phyloP scores from a whole-genome alignment of 1,140 invertebrate species.

The Platorchestia sp. region DNA sequence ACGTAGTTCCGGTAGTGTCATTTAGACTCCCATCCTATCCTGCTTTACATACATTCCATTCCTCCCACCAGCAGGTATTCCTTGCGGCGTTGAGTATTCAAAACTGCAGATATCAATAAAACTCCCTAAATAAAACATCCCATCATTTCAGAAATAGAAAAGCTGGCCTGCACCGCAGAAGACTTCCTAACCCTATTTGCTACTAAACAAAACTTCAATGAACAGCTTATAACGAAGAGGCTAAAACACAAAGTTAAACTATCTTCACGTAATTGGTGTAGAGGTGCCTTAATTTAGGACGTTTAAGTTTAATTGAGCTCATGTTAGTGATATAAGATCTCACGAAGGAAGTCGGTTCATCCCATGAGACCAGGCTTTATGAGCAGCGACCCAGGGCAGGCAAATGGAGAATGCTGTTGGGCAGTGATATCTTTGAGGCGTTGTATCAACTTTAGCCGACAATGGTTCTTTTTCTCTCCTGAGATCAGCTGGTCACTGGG shows the following conservation, averaged over 20 bases:
- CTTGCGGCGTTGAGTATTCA: background rate
- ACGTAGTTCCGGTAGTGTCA: background rate
- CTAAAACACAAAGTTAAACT: background rate
- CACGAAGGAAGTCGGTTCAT: background rate
- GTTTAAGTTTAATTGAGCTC: background rate
- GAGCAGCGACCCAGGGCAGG: background rate
- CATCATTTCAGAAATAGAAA: slow-evolving; percentile 12
- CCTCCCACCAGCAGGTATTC: background rate
- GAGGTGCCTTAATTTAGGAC: background rate
- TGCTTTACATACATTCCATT: background rate
- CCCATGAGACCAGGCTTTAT: background rate
- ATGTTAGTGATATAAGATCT: background rate
- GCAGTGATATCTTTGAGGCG: background rate
- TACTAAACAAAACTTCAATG: background rate
- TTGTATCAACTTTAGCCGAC: background rate
- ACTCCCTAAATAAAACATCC: background rate
- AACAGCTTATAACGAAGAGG: background rate
- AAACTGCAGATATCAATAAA: background rate
- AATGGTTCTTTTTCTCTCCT: slow-evolving; percentile 23
- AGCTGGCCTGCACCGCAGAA: background rate
- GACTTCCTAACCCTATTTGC: background rate
- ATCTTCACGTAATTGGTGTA: background rate
- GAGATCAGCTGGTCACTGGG: slow-evolving; percentile 27
- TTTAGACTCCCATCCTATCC: background rate
- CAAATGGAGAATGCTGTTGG: background rate